phyloP scores from a whole-genome alignment of 2,888 invertebrate genomes.

The Polyploca ridens region DNA sequence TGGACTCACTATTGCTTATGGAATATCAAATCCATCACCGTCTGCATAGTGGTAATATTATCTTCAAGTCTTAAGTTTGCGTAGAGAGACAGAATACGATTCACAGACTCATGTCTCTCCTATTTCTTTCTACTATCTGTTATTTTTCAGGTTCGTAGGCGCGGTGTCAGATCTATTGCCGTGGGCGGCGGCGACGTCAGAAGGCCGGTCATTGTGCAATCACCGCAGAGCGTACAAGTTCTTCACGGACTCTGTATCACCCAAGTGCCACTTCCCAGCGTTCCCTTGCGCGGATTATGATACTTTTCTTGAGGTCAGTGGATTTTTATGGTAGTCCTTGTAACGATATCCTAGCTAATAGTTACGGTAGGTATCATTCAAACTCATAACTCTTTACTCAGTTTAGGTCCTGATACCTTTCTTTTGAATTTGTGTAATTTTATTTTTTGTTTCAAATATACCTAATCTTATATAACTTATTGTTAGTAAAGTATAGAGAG shows the following conservation, averaged over 20 bases:
- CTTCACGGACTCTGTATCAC: constrained; percentile 96
- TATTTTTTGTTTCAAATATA: no score
- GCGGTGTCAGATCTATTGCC: constrained; percentile 96
- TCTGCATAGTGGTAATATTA: background rate
- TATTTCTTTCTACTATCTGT: background rate
- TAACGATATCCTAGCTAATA: no score
- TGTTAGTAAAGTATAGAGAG: no score
- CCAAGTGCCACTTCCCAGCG: constrained; percentile 95
- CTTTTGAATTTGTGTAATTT: no score
- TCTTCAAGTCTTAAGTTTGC: background rate
- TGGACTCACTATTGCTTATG: no score
- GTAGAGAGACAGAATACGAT: no score
- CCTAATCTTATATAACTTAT: no score
- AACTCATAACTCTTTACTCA: no score
- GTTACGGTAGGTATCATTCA: no score
- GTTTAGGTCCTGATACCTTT: no score
- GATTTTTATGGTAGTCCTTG: background rate
- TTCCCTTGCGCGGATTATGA: constrained; percentile 95
- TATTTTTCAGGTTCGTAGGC: constrained; percentile 87
- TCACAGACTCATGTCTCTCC: background rate
- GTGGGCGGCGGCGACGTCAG: constrained; percentile 86
- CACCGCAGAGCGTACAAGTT: constrained; percentile 97
- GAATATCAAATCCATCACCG: no score
- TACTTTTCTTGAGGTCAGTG: constrained; percentile 87
- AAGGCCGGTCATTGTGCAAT: constrained; percentile 95